These are phyloP conservation scores for Aptenodytes forsteri DNA, from an alignment of 2,113 vertebrate genomes.

Conservation along the genomic window DNA sequence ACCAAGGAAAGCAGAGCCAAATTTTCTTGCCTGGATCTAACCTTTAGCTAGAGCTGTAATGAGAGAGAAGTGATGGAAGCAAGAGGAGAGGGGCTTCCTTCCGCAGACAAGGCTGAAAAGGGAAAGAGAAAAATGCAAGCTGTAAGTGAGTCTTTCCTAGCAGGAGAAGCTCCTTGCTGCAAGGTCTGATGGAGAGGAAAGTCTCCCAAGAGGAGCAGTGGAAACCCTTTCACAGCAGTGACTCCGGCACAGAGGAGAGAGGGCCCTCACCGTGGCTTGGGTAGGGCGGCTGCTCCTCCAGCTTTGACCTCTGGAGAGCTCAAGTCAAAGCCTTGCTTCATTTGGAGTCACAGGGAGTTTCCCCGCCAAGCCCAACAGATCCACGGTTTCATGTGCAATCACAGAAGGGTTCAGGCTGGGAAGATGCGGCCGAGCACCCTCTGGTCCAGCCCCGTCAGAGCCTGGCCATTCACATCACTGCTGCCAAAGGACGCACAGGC, in stretches of 20 bases:
- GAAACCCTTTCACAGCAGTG: not conserved
- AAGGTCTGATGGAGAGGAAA: not conserved
- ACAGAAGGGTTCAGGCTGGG: not conserved
- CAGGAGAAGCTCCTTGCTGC: not conserved
- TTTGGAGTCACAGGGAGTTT: not conserved
- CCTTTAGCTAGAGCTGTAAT: not conserved
- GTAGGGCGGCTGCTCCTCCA: not conserved
- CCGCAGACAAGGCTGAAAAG: accelerated
- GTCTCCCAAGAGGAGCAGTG: not conserved
- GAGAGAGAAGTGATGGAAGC: not conserved
- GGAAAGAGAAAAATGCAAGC: not conserved
- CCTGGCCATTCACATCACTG: not conserved
- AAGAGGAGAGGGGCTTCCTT: not conserved
- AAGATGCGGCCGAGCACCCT: accelerated
- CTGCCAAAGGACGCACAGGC: not conserved
- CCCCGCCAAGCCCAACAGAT: not conserved
- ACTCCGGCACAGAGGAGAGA: not conserved
- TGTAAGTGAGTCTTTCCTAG: not conserved
- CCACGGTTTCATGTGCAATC: not conserved
- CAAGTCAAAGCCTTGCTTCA: not conserved
- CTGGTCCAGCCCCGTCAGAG: accelerated
- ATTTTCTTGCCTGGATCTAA: not conserved
- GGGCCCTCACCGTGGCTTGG: accelerated
- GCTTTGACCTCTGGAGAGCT: not conserved
- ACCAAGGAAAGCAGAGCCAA: not conserved